These are phyloP conservation scores for pig (Sus scrofa) DNA, from an alignment of 2,113 vertebrate genomes.

Conservation along the genomic window T2T-Sscrofa CM000824.6:217525501-217526000, in stretches of 20 bases:
- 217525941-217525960: not conserved
- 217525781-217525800: slow-evolving; percentile 94
- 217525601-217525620: slow-evolving; percentile 39
- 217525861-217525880: slow-evolving; percentile 98
- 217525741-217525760: slow-evolving; percentile 91
- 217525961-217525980: not conserved
- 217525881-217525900: slow-evolving; percentile 17
- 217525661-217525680: not conserved
- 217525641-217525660: not conserved
- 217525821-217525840: slow-evolving; percentile 86
- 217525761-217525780: slow-evolving; percentile 88
- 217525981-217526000: not conserved
- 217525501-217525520: slow-evolving; percentile 24
- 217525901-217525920: not conserved
- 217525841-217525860: slow-evolving; percentile 93
- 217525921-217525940: not conserved
- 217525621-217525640: not conserved
- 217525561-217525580: not conserved
- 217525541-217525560: not conserved
- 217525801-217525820: slow-evolving; percentile 83
- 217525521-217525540: not conserved
- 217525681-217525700: slow-evolving; percentile 78
- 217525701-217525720: slow-evolving; percentile 92
- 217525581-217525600: not conserved
- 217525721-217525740: slow-evolving; percentile 94